These are phyloP conservation scores for Hedychridium roseum DNA, from an alignment of 2,888 invertebrate species.

Conservation along the genomic window DNA sequence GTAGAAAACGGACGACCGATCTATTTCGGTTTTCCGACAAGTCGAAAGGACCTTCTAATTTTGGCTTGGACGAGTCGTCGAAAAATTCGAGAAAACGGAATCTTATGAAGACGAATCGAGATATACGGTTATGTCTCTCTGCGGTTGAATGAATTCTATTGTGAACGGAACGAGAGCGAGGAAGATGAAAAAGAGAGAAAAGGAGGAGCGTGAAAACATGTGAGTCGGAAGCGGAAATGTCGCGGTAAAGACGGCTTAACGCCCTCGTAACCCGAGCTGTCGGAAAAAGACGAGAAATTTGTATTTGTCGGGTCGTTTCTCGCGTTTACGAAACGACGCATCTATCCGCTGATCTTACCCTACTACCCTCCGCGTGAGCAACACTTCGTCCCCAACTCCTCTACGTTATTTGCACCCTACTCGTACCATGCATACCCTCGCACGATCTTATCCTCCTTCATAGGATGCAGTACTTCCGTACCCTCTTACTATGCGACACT, in stretches of 20 bases:
- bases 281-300: constrained; percentile 47
- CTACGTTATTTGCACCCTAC: background rate
- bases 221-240: constrained; percentile 1
- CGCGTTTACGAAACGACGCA: constrained; percentile 51
- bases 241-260: constrained; percentile 43
- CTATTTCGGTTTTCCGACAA: too few species aligned
- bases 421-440: constrained; percentile 12
- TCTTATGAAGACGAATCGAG: too few species aligned
- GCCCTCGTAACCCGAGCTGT: constrained; percentile 40
- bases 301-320: constrained; percentile 52
- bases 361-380: constrained; percentile 3
- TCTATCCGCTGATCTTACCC: constrained; percentile 35
- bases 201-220: constrained; percentile 44
- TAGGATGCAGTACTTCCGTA: constrained; percentile 9
- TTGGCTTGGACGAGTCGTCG: too few species aligned
- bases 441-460: constrained; percentile 19
- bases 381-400: background rate
- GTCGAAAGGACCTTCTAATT: too few species aligned
- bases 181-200: constrained; percentile 28
- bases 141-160: too few species aligned
- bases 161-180: too few species aligned
- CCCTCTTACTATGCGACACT: too few species aligned
- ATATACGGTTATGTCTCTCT: too few species aligned
- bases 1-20: too few species aligned
- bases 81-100: too few species aligned